Percentiles rank a stretch among this genome's conserved stretches.
phyloP scores from a whole-genome alignment of 2,113 vertebrate genomes.

The Porphyrio hochstetteri region DNA sequence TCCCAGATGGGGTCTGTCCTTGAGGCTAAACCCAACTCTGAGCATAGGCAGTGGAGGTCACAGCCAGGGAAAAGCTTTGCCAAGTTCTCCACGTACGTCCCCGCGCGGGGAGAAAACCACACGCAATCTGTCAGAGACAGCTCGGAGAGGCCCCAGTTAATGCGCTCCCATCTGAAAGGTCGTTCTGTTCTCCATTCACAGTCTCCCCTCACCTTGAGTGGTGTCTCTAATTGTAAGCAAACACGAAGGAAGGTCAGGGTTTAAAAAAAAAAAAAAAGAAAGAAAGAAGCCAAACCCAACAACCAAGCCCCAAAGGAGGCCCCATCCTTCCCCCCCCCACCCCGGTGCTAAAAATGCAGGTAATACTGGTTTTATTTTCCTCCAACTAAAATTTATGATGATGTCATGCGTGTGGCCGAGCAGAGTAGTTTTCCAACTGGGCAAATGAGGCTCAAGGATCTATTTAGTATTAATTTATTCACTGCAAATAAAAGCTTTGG shows the following conservation, averaged over 20 bases:
- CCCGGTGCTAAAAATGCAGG: slow-evolving; percentile 37
- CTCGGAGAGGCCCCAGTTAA: background rate
- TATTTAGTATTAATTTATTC: slow-evolving; percentile 40
- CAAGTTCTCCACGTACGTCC: background rate
- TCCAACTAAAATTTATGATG: slow-evolving; percentile 16
- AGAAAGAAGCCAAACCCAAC: background rate
- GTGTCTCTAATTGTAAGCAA: slow-evolving; percentile 36
- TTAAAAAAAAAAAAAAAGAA: background rate
- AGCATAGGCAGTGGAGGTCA: background rate
- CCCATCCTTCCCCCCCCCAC: background rate
- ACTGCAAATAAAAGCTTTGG: background rate
- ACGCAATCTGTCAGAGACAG: slow-evolving; percentile 1
- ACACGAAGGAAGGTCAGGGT: background rate
- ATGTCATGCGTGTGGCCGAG: slow-evolving; percentile 26
- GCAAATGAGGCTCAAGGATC: background rate
- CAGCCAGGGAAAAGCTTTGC: background rate
- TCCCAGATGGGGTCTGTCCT: background rate
- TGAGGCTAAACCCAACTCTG: background rate
- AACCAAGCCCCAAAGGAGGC: background rate
- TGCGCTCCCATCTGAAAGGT: background rate
- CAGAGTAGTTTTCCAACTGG: slow-evolving; percentile 9
- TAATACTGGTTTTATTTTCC: slow-evolving; percentile 25
- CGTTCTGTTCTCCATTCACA: slow-evolving; percentile 12
- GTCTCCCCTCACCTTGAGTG: background rate
- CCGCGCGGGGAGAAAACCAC: background rate